Conservation (phyloP, 2,888 invertebrate genomes). For the Drosophila imparisetae region DNA sequence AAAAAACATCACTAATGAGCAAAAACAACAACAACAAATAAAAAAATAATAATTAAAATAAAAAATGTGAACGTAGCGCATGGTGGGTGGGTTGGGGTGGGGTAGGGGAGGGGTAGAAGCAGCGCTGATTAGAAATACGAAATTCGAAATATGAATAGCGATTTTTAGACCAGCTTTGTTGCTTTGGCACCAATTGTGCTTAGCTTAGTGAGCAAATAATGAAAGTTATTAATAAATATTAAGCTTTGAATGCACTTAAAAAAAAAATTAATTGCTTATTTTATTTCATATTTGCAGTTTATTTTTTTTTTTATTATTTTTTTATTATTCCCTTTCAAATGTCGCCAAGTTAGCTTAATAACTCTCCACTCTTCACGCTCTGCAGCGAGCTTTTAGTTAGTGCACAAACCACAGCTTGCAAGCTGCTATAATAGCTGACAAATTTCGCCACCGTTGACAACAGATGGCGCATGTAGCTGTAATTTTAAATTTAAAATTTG, state of each 20-base stretch:
- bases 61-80: not conserved
- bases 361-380: conserved; percentile 22
- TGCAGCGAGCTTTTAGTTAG: not conserved
- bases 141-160: not conserved
- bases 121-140: not conserved
- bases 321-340: not conserved
- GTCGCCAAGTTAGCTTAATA: not conserved
- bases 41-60: conserved; percentile 1
- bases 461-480: conserved; percentile 32
- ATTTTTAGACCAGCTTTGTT: not conserved
- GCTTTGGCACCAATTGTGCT: no score
- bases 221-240: not conserved
- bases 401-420: conserved; percentile 16
- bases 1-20: conserved; percentile 15
- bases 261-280: not conserved
- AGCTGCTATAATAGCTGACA: conserved; percentile 39
- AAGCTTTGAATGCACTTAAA: not conserved
- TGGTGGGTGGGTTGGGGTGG: rapidly evolving
- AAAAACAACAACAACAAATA: conserved; percentile 6
- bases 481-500: no score
- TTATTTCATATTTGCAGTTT: no score
- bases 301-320: not conserved
- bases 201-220: not conserved
- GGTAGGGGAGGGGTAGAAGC: not conserved
- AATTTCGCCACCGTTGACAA: not conserved